phyloP scores from a whole-genome alignment of 2,797 vertebrate genomes.

The Manis crassicaudata region DNA sequence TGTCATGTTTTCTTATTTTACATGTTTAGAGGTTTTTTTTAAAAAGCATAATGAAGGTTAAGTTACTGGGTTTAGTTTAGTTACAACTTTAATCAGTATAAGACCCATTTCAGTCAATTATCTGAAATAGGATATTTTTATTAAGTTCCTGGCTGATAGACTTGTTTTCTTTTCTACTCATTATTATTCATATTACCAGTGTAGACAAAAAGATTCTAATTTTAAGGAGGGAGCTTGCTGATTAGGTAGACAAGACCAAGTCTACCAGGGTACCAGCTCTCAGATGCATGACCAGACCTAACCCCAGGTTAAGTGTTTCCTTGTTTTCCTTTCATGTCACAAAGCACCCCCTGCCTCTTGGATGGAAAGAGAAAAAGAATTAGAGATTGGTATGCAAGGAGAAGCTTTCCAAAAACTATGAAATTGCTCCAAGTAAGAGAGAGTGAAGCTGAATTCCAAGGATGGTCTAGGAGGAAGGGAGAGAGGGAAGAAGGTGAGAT shows the following conservation, averaged over 20 bases:
- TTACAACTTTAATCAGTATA: conserved; percentile 21
- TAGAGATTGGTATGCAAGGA: neutral
- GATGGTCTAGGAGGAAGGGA: neutral
- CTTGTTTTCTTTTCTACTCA: conserved; percentile 24
- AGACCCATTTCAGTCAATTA: conserved; percentile 25
- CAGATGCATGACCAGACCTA: neutral
- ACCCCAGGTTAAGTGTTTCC: neutral
- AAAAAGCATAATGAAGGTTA: neutral
- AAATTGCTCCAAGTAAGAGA: neutral
- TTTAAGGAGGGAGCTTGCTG: neutral
- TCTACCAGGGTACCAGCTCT: neutral
- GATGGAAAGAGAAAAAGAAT: neutral
- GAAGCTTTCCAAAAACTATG: neutral
- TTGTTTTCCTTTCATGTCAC: neutral
- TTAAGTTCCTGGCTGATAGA: neutral
- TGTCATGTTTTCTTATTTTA: neutral
- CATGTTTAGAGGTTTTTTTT: conserved; percentile 3
- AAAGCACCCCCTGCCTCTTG: neutral
- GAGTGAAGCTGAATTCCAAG: neutral
- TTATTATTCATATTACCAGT: neutral
- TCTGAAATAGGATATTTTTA: neutral
- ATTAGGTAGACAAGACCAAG: neutral
- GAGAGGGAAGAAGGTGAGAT: neutral
- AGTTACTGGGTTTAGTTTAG: conserved; percentile 18
- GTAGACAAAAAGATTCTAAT: conserved; percentile 3